Percentiles rank a stretch among this genome's conserved stretches.
Evolutionary conservation across 2,888 invertebrate species (phyloP).

Genomic region (Gibbula magus): DNA sequence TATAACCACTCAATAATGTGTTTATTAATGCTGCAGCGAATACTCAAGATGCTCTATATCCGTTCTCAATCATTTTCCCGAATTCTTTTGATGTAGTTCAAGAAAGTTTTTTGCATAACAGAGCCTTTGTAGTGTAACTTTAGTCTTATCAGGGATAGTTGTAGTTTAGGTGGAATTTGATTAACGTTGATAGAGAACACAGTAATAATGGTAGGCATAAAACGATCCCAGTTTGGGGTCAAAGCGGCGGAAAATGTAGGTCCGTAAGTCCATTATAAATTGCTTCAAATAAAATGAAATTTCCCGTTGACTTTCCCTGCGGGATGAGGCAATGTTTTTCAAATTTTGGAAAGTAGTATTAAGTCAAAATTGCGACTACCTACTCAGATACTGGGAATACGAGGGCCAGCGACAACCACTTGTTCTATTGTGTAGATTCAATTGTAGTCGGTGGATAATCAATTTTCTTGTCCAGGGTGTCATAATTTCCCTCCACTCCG

Average conservation of each 20-base stretch:
- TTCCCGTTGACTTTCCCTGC: background rate
- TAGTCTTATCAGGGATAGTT: no score
- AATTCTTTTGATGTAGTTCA: no score
- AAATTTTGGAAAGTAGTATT: background rate
- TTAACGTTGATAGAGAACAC: background rate
- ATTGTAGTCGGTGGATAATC: slow-evolving; percentile 36
- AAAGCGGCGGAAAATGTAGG: background rate
- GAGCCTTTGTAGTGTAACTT: no score
- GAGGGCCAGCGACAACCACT: background rate
- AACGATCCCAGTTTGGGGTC: background rate
- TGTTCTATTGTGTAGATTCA: slow-evolving; percentile 27
- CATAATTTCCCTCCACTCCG: slow-evolving; percentile 32
- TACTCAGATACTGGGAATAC: background rate
- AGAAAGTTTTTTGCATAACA: no score
- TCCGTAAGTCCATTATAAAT: slow-evolving; percentile 3
- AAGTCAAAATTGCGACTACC: slow-evolving; percentile 11
- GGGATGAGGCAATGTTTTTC: background rate
- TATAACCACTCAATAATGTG: no score
- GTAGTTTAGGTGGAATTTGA: background rate
- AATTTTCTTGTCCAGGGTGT: slow-evolving; percentile 31
- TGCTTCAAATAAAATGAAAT: slow-evolving; percentile 18
- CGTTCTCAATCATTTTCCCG: no score
- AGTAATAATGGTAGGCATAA: background rate
- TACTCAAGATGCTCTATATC: no score
- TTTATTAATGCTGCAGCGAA: no score